Base-by-base conservation (phyloP, 2,113 vertebrate genomes). In the Centrocercus urophasianus region DNA sequence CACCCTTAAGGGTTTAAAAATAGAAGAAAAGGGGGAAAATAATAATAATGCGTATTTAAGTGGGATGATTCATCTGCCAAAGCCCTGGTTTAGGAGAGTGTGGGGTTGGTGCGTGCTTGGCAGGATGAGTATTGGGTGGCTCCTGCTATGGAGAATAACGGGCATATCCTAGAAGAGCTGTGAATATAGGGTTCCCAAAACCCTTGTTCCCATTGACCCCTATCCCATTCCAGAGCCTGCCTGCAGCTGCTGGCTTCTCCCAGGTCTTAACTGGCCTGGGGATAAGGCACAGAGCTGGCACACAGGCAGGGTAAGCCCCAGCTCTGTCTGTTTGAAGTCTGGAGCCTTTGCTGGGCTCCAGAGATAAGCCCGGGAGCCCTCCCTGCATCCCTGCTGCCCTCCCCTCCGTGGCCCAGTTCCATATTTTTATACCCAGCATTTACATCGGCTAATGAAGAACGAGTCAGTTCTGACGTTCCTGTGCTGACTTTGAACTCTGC, bases 1-100 rank as follows among this genome's bases (percentile, higher is more conserved):
- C 69, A 93, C 72, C 80, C 92, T 92, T 64, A 64, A 71, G 79
- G n/a, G 34, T 86, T 96, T 94, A 94, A 94, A 96, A 95, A 95
- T 91, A 95, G 93, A 90, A 90, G 73, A 83, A 69, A 77, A 43
- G 34, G 42, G 79, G 63, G 7, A n/a, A 43, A 73, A 48, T 11
- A 56, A 30, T 47, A 95, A 89, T 85, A 89, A 56, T 94, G 87
- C 34, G 22, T 60, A 73, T 88, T 94, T 67, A 90, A 95, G 45
- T 20, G 1, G 2, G 25, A 60, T 93, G 93, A 96, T 83, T 96
- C 95, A 95, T 95, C 73, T 1, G 1, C 88, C 75, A 86, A 89
- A 93, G 63, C 63, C 87, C 66, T 1, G 4, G 5, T 30, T 57
- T 10, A 6, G 43, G 67, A 83, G 79, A 66, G 11, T 0, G 0